Conservation (phyloP, 1,140 invertebrate genomes). For the Globodera rostochiensis region DNA sequence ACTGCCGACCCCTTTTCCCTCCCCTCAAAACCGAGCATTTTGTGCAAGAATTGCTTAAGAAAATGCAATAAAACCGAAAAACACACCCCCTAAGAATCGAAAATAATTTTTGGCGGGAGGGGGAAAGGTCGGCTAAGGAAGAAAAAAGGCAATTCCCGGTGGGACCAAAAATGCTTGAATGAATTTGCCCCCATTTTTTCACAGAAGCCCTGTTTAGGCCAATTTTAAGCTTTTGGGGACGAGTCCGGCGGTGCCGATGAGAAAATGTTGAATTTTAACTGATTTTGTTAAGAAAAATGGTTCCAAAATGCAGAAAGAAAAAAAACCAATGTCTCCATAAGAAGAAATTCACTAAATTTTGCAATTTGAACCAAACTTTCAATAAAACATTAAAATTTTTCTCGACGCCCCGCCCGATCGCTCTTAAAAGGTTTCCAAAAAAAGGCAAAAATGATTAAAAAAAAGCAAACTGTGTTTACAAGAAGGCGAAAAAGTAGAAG, state of each 20-base stretch:
- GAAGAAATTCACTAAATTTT: neutral
- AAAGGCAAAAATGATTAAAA: slow-evolving; percentile 4
- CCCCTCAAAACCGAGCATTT: too few relatives aligned
- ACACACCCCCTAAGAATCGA: too few relatives aligned
- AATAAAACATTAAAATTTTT: slow-evolving; percentile 8
- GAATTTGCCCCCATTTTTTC: neutral
- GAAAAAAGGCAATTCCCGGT: too few relatives aligned
- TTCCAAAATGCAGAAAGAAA: neutral
- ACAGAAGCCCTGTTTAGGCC: neutral
- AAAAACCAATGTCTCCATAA: neutral
- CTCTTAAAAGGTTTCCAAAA: neutral
- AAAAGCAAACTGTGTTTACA: slow-evolving; percentile 12
- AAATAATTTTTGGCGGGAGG: too few relatives aligned
- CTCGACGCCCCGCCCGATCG: too few relatives aligned
- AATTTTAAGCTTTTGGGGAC: neutral
- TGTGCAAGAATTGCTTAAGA: too few relatives aligned
- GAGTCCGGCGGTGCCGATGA: too few relatives aligned
- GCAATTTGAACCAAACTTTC: neutral
- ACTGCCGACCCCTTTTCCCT: too few relatives aligned
- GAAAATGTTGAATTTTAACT: too few relatives aligned
- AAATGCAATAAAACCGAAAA: too few relatives aligned
- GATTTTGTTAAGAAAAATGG: neutral
- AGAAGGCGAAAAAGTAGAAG: slow-evolving; percentile 36
- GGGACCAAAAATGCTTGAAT: too few relatives aligned
- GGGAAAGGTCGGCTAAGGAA: too few relatives aligned